Percentiles rank a stretch among this genome's conserved stretches.
These are phyloP conservation scores for Sander lucioperca DNA, from an alignment of 2,113 vertebrate genomes.

Conservation along the genomic window DNA sequence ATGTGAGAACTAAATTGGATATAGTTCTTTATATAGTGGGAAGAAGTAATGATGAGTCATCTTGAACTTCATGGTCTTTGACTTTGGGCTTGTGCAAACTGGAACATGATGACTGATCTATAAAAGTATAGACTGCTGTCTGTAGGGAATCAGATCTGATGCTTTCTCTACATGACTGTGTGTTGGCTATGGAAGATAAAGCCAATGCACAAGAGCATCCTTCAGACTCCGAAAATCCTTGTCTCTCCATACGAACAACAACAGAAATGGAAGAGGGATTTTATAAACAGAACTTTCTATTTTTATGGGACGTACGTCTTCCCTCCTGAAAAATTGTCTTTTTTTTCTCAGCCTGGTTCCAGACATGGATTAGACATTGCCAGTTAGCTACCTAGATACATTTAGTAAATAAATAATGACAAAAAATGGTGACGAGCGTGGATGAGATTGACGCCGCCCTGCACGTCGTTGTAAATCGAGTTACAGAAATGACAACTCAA, in stretches of 20 bases:
- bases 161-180: constrained; percentile 23
- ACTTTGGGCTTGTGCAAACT: constrained; percentile 49
- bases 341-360: neutral
- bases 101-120: constrained; percentile 46
- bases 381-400: neutral
- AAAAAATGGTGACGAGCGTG: neutral
- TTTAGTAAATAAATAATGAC: neutral
- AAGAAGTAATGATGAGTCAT: constrained; percentile 62
- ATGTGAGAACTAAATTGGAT: constrained; percentile 21
- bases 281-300: constrained; percentile 8
- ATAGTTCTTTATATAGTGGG: neutral
- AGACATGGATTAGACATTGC: neutral
- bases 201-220: neutral
- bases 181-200: constrained; percentile 5
- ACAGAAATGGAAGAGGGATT: neutral
- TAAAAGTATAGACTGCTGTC: constrained; percentile 50
- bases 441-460: too few relatives aligned
- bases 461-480: neutral
- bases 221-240: neutral
- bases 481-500: neutral
- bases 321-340: neutral
- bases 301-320: neutral
- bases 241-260: neutral
- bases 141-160: constrained; percentile 30
- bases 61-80: constrained; percentile 21